Evolutionary conservation across 2,888 invertebrate genomes (phyloP), one percentile per base, ranked within the genome.

Genomic region (Agapostemon virescens): DNA sequence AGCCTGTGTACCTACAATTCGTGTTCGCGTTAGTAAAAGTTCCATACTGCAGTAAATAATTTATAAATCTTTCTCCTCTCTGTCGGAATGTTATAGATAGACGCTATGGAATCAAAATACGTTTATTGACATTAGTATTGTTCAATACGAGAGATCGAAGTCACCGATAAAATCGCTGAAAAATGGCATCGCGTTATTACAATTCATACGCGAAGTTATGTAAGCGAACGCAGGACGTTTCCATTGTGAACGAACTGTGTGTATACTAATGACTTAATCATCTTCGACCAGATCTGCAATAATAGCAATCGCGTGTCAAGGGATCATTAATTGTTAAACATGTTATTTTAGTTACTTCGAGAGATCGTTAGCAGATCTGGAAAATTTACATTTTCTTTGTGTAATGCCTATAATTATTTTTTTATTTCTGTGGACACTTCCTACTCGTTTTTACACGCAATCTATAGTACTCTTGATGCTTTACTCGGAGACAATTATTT

Each of bases 231-330:
- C 55, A 17, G 55, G 55, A 55, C 55, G 55, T 55, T 55, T 26
- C 55, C 13, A 55, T 55, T 55, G 55, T 55, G 55, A 55, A 55
- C 55, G n/a, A 55, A 55, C 55, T 15, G 5, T 7, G 5, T 7
- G 15, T 30, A 55, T 26, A 26, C 26, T 55, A 55, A 55, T 55
- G 26, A 55, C 55, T 55, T 55, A 55, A 55, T 55, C 55, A 55
- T 55, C 55, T 15, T 26, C 26, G 55, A 26, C 55, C 26, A 23
- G 23, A 55, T 55, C 55, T 55, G 55, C 0, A 15, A 26, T 26
- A 55, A 55, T 26, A 55, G 55, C 55, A 26, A 26, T 55, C 55
- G 55, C 55, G 55, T 55, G 26, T 26, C 55, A 26, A 2, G 55
- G 55, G 15, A 55, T 55, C 15, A 26, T 26, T 23, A 26, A 55